Percentiles rank a stretch among this genome's conserved stretches.
phyloP scores from a whole-genome alignment of 2,888 invertebrate genomes.

The Theristus sp. region DNA sequence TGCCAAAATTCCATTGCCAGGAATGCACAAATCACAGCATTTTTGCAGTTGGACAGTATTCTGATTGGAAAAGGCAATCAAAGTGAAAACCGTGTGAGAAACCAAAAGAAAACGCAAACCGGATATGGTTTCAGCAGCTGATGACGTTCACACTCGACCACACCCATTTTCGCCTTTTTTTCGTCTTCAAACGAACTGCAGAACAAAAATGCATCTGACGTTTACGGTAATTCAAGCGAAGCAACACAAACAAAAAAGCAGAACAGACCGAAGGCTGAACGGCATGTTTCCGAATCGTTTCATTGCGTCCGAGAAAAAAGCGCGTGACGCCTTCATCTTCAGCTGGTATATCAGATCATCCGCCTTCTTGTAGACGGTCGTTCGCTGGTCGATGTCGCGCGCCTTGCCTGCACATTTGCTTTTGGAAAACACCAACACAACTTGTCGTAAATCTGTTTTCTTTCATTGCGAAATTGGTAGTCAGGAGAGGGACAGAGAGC shows the following conservation, averaged over 20 bases:
- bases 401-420: constrained; percentile 46
- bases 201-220: background rate
- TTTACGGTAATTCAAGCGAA: background rate
- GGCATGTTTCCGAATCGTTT: constrained; percentile 59
- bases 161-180: constrained; percentile 89
- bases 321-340: constrained; percentile 86
- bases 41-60: too few relatives aligned
- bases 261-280: constrained; percentile 54
- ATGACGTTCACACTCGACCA: constrained; percentile 91
- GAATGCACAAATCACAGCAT: too few relatives aligned
- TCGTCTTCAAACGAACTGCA: constrained; percentile 52
- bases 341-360: constrained; percentile 78
- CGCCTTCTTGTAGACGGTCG: constrained; percentile 94
- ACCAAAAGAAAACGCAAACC: constrained; percentile 42
- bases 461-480: background rate
- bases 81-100: constrained; percentile 2
- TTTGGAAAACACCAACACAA: too few relatives aligned
- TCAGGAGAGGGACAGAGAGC: too few relatives aligned
- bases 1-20: too few relatives aligned
- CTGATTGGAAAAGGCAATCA: too few relatives aligned
- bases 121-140: constrained; percentile 94
- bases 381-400: constrained; percentile 75
- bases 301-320: constrained; percentile 35
- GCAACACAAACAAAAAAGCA: background rate
- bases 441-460: background rate